A percentile compares a stretch with the other conserved stretches of the same genome.
These are phyloP conservation scores for Danio kyathit DNA, from an alignment of 2,797 vertebrate genomes.

Conservation along the genomic window DNA sequence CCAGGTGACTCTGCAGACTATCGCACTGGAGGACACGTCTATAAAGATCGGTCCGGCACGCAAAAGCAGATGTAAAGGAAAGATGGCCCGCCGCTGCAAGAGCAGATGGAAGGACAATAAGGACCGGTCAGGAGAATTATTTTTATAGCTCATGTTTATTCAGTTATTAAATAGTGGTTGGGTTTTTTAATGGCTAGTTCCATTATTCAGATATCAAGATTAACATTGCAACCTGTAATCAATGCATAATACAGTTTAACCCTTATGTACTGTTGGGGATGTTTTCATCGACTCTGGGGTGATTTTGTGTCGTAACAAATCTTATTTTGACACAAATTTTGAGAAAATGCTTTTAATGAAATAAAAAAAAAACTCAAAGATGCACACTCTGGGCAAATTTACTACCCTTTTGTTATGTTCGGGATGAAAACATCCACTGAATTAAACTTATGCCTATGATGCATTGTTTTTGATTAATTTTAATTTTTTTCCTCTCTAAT, in stretches of 20 bases:
- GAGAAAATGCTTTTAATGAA: too few species aligned
- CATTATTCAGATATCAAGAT: not conserved
- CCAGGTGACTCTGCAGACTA: conserved; percentile 91
- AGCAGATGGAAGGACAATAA: conserved; percentile 90
- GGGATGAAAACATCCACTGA: too few species aligned
- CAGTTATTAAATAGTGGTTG: not conserved
- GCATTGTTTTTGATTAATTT: too few species aligned
- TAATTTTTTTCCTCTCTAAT: too few species aligned
- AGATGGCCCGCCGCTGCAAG: conserved; percentile 93
- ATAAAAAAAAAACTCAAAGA: too few species aligned
- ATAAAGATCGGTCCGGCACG: conserved; percentile 94
- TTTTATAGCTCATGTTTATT: conserved; percentile 4
- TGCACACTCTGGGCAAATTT: too few species aligned
- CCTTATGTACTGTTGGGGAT: too few species aligned
- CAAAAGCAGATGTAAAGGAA: conserved; percentile 90
- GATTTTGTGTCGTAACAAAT: too few species aligned
- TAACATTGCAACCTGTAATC: not conserved
- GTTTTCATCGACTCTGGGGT: too few species aligned
- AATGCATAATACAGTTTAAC: not conserved
- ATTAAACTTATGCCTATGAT: too few species aligned
- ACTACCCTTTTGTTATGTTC: too few species aligned
- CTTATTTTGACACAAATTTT: too few species aligned
- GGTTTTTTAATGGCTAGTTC: not conserved
- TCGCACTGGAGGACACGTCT: conserved; percentile 93
- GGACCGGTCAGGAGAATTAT: conserved; percentile 82